phyloP scores from a whole-genome alignment of 2,888 invertebrate genomes.

The Tenodera sinensis region DNA sequence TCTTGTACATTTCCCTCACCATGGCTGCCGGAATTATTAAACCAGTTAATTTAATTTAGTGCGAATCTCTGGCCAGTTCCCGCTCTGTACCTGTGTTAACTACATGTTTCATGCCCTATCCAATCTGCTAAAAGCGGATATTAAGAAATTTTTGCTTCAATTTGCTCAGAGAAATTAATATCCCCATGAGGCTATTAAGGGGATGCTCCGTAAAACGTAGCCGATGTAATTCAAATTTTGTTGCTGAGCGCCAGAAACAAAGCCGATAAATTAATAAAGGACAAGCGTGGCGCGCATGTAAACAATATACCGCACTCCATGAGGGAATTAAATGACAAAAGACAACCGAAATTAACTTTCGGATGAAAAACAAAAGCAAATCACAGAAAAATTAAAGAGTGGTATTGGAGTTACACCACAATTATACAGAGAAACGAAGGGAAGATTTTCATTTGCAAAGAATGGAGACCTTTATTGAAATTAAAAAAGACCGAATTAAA shows the following conservation, averaged over 20 bases:
- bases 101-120: not conserved
- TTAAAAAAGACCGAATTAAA: too few relatives aligned
- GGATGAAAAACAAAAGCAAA: not conserved
- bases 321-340: not conserved
- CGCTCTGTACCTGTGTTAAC: not conserved
- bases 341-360: not conserved
- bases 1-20: not conserved
- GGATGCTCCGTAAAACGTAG: not conserved
- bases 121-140: conserved; percentile 16
- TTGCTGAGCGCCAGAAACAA: not conserved
- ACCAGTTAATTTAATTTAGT: conserved; percentile 8
- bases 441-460: too few relatives aligned
- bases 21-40: not conserved
- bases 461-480: too few relatives aligned
- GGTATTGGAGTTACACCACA: too few relatives aligned
- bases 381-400: not conserved
- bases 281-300: not conserved
- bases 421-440: too few relatives aligned
- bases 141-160: conserved; percentile 8
- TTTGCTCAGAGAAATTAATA: conserved; percentile 15
- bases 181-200: conserved; percentile 2
- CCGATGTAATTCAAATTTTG: not conserved
- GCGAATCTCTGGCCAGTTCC: not conserved
- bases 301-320: not conserved
- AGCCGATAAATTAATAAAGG: not conserved